Evolutionary conservation across 2,888 invertebrate species (phyloP).

Genomic region (Parapristionchus giblindavisi): DNA sequence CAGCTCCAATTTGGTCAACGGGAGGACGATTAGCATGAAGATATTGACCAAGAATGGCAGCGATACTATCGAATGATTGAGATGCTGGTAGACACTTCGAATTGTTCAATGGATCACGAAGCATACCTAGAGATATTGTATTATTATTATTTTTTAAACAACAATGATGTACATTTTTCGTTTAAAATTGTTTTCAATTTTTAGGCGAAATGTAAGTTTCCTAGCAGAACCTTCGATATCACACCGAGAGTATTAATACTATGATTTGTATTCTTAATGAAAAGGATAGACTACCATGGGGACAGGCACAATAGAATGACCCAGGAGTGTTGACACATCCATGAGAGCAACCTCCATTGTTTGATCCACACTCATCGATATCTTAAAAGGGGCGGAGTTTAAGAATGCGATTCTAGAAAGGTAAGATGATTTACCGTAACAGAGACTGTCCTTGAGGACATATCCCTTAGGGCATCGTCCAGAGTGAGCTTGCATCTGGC

Average conservation of each 20-base stretch:
- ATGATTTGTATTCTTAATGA: background rate
- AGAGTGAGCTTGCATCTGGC: conserved; percentile 51
- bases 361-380: conserved; percentile 63
- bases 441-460: conserved; percentile 50
- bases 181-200: too few relatives aligned
- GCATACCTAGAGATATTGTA: conserved; percentile 49
- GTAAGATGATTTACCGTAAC: conserved; percentile 53
- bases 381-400: too few relatives aligned
- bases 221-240: too few relatives aligned
- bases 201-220: too few relatives aligned
- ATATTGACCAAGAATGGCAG: conserved; percentile 59
- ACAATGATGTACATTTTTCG: too few relatives aligned
- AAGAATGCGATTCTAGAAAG: background rate
- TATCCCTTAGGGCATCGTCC: conserved; percentile 59
- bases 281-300: conserved; percentile 46
- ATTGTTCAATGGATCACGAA: conserved; percentile 62
- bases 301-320: conserved; percentile 68
- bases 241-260: background rate
- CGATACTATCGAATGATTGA: conserved; percentile 60
- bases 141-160: too few relatives aligned
- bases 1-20: conserved; percentile 41
- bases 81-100: conserved; percentile 25
- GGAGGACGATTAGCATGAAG: conserved; percentile 59
- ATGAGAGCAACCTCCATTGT: conserved; percentile 66
- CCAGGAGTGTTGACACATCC: conserved; percentile 69